Percentiles rank a stretch among this genome's conserved stretches.
Conservation (phyloP, 2,888 invertebrate genomes). For the Agrypnus murinus region DNA sequence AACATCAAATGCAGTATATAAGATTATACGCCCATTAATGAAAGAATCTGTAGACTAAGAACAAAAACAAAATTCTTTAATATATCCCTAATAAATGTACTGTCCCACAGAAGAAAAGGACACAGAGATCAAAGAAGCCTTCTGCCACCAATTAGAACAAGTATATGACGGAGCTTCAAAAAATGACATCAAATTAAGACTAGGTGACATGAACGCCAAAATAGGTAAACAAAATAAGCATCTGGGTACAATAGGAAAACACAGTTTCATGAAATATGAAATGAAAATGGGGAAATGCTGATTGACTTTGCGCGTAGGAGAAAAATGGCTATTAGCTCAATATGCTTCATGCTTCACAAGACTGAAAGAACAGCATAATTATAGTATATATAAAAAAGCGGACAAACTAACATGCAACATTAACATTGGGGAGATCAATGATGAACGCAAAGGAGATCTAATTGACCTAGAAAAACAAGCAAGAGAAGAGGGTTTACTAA, state of each 20-base stretch:
- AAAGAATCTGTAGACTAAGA: conserved; percentile 5
- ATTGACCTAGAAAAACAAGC: no score
- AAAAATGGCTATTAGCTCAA: no score
- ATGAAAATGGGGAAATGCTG: not conserved
- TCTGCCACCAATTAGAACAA: conserved; percentile 1
- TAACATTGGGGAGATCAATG: no score
- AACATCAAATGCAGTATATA: not conserved
- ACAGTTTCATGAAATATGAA: not conserved
- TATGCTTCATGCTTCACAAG: no score
- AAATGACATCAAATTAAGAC: not conserved
- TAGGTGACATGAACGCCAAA: conserved; percentile 7
- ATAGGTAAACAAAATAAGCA: not conserved
- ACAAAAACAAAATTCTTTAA: not conserved
- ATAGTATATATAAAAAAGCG: no score
- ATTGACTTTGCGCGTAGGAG: conserved; percentile 5
- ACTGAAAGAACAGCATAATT: no score
- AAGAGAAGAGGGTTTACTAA: no score
- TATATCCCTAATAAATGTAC: no score
- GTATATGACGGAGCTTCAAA: conserved; percentile 6
- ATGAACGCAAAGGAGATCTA: no score
- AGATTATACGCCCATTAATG: conserved; percentile 4
- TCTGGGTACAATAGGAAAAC: conserved; percentile 1
- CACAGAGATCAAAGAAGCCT: not conserved
- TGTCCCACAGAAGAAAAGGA: not conserved
- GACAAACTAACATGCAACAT: no score